Conservation (phyloP, 2,797 vertebrate species). For the Sardinella longiceps region DNA sequence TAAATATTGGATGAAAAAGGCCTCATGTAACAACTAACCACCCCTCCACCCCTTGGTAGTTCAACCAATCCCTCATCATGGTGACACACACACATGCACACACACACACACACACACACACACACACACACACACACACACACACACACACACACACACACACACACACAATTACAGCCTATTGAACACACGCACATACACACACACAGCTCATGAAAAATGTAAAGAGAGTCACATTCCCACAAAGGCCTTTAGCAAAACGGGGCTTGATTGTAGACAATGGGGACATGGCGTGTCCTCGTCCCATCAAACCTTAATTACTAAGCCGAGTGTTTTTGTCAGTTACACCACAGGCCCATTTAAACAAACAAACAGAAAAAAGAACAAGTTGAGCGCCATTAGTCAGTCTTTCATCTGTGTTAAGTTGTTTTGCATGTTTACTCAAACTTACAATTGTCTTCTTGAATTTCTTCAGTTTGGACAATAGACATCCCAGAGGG, state of each 20-base stretch:
- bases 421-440: constrained; percentile 12
- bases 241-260: constrained; percentile 57
- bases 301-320: constrained; percentile 62
- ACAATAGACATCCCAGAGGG: not conserved
- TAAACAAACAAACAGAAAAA: constrained; percentile 29
- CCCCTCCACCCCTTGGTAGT: not conserved
- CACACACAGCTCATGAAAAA: constrained; percentile 66
- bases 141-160: constrained; percentile 5
- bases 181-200: not conserved
- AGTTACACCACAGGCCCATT: constrained; percentile 49
- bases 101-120: constrained; percentile 9
- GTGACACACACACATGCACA: not conserved
- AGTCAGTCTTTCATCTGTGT: not conserved
- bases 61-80: not conserved
- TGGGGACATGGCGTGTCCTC: constrained; percentile 62
- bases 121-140: not conserved
- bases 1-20: constrained; percentile 72
- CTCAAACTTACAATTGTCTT: not conserved
- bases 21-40: constrained; percentile 39
- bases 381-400: constrained; percentile 7
- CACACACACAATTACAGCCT: not conserved
- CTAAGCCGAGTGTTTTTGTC: constrained; percentile 44
- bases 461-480: not conserved
- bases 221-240: constrained; percentile 57
- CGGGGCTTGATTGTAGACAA: constrained; percentile 59